These are phyloP conservation scores for Julus scanicus DNA, from an alignment of 2,888 invertebrate species.

Conservation along the genomic window DNA sequence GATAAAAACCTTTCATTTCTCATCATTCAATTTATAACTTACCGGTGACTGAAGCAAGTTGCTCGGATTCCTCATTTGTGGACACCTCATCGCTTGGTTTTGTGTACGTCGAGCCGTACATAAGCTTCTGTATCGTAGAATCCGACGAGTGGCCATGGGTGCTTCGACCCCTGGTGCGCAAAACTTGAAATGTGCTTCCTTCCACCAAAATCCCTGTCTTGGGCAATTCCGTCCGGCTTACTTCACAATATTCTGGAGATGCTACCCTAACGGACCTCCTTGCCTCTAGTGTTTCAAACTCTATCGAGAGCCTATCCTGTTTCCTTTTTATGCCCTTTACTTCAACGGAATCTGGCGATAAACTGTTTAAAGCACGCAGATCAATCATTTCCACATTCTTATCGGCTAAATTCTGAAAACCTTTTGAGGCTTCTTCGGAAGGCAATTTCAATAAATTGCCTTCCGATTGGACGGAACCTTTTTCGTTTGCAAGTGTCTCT, in stretches of 20 bases:
- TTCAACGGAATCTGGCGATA: too few species aligned
- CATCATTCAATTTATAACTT: too few species aligned
- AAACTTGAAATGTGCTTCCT: conserved; percentile 12
- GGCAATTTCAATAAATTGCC: too few species aligned
- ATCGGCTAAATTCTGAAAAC: too few species aligned
- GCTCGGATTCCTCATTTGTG: not conserved
- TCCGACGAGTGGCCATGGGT: conserved; percentile 21
- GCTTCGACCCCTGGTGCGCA: conserved; percentile 23
- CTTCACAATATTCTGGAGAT: too few species aligned
- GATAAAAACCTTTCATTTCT: too few species aligned
- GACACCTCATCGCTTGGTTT: not conserved
- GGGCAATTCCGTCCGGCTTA: not conserved
- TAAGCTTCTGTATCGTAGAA: conserved; percentile 37
- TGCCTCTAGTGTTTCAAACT: not conserved
- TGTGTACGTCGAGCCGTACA: not conserved
- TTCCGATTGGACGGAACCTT: too few species aligned
- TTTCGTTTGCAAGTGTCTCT: too few species aligned
- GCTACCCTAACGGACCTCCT: not conserved
- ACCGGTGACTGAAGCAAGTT: too few species aligned
- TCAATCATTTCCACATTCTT: too few species aligned
- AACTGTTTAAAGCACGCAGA: too few species aligned
- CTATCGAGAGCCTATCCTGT: conserved; percentile 2
- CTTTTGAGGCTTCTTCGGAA: too few species aligned
- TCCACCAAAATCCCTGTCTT: conserved; percentile 8
- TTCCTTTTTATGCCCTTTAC: conserved; percentile 1